Evolutionary conservation across 2,113 vertebrate genomes (phyloP).

Genomic region (Bostrychus sinensis): DNA sequence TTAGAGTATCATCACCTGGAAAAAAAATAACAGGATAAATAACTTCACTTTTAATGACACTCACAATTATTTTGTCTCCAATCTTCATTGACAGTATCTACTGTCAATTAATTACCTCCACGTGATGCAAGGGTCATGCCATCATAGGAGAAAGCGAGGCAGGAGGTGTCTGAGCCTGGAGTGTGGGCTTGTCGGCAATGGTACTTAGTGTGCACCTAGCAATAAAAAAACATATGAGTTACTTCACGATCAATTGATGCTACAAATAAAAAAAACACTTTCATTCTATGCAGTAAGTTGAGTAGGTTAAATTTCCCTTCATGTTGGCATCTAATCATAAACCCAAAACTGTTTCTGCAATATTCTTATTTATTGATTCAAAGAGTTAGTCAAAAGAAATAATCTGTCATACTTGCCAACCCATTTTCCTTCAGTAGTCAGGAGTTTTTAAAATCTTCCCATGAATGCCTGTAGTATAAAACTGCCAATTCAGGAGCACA

Average conservation of each 20-base stretch:
- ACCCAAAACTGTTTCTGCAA: too few relatives aligned
- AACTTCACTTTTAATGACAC: neutral
- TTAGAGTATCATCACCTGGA: constrained; percentile 94
- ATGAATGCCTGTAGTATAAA: constrained; percentile 10
- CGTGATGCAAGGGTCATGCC: constrained; percentile 89
- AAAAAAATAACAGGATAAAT: neutral
- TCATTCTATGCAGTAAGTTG: too few relatives aligned
- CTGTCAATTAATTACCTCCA: constrained; percentile 80
- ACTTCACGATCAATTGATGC: too few relatives aligned
- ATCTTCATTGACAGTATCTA: too few relatives aligned
- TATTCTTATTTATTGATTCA: too few relatives aligned
- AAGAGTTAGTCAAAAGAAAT: too few relatives aligned
- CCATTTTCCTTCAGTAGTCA: too few relatives aligned
- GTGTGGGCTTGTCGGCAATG: constrained; percentile 93
- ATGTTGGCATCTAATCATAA: too few relatives aligned
- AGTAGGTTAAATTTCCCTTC: too few relatives aligned
- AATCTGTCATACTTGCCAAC: too few relatives aligned
- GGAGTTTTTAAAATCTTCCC: neutral
- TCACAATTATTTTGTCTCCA: neutral
- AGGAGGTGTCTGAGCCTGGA: constrained; percentile 89
- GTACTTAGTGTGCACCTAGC: constrained; percentile 95
- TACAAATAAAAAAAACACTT: too few relatives aligned
- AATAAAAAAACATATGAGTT: too few relatives aligned
- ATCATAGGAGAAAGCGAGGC: constrained; percentile 92
- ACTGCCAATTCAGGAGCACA: constrained; percentile 19